Base-by-base conservation (phyloP, 2,113 vertebrate genomes). In the Paracanthobrama guichenoti region DNA sequence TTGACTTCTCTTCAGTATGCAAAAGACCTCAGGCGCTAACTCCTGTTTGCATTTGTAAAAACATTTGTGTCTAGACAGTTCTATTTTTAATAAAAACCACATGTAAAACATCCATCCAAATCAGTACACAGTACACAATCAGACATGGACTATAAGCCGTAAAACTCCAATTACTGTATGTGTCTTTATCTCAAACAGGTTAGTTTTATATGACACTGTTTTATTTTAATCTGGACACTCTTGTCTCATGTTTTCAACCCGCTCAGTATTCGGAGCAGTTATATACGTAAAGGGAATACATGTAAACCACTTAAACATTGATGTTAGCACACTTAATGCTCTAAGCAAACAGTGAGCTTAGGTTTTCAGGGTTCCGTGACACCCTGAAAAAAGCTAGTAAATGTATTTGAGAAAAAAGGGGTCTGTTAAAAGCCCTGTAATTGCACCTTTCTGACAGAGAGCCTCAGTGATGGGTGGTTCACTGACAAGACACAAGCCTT, bases 391-490 rank as follows among this genome's bases (percentile, higher is more conserved):
- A 77, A 35, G 35, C 76, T 79, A 79, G 35, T 26, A 42, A 44
- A 44, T 60, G 76, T 18, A 35, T 60, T 60, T 79, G 35, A 60
- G 31, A 79, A 79, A 79, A 79, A 13, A 55, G 26, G 55, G 55
- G 22, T 79, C 35, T 79, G 76, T 16, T 79, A 62, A 62, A 79
- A 60, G 57, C 76, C 55, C 55, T 44, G 76, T 62, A 79, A 79
- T 44, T 44, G 76, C 55, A 79, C 35, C 35, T 79, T 79, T 62
- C 57, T 79, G 31, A 79, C 55, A 60, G 28, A 57, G 39, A 79
- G 35, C 3, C 22, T 62, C 39, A 60, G 11, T 39, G 57, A 44
- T 44, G 13, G n/a, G 31, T 62, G 55, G 55, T 60, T 44, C 76
- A 44, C 13, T 79, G 57, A 60, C 55, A 79, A 79, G 35, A 79